phyloP scores from a whole-genome alignment of 2,113 vertebrate species.

The Archilochus colubris region DNA sequence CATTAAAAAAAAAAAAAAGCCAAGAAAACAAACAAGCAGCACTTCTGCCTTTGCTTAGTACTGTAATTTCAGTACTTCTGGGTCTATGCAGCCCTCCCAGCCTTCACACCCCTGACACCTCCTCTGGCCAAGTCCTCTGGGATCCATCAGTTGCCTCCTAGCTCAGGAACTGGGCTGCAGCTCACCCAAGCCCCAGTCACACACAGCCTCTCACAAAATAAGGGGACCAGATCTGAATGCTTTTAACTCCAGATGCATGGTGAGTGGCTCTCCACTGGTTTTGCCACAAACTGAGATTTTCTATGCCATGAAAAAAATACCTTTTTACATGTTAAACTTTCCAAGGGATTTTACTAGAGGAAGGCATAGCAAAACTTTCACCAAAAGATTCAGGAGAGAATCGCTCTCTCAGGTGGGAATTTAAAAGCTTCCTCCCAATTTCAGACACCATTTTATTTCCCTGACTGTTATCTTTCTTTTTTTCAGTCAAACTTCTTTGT shows the following conservation, averaged over 20 bases:
- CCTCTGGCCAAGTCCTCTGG: background rate
- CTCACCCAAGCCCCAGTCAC: background rate
- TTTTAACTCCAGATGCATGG: background rate
- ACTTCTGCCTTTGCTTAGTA: background rate
- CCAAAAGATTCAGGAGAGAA: background rate
- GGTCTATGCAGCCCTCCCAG: background rate
- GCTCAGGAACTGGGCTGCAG: background rate
- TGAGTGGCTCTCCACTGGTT: background rate
- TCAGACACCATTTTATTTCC: background rate
- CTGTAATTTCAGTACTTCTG: background rate
- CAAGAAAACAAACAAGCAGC: background rate
- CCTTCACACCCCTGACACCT: background rate
- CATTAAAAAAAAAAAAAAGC: background rate
- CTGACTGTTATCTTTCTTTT: background rate
- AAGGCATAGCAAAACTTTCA: background rate
- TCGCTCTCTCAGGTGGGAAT: background rate
- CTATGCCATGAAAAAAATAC: rapidly evolving
- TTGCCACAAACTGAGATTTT: background rate
- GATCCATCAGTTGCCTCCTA: background rate
- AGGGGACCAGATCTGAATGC: background rate
- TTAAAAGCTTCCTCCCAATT: background rate
- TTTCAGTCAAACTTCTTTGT: background rate
- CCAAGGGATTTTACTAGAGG: background rate
- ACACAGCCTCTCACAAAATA: background rate
- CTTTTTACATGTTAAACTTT: background rate